phyloP scores from a whole-genome alignment of 2,113 vertebrate species.

The Macquaria australasica region DNA sequence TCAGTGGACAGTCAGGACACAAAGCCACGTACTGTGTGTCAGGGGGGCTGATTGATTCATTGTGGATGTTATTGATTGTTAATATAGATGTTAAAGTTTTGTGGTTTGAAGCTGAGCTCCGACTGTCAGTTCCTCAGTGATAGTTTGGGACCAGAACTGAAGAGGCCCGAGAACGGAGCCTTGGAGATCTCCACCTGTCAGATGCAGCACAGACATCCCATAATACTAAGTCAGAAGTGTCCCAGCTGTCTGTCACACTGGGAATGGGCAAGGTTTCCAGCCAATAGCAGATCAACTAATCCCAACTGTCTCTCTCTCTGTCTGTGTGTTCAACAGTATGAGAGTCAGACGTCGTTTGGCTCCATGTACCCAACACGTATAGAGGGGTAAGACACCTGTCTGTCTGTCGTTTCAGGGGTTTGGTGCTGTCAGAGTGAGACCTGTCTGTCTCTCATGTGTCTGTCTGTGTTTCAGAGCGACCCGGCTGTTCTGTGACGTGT shows the following conservation, averaged over 20 bases:
- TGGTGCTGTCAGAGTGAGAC: constrained; percentile 82
- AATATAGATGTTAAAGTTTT: no score
- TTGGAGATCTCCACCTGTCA: not conserved
- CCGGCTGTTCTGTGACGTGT: constrained; percentile 90
- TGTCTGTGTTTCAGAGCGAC: constrained; percentile 80
- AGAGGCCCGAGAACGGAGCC: not conserved
- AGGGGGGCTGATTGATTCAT: no score
- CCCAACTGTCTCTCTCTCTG: not conserved
- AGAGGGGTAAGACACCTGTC: constrained; percentile 88
- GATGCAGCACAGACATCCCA: constrained; percentile 1
- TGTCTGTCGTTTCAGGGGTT: constrained; percentile 65
- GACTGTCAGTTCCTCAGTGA: no score
- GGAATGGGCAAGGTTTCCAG: no score
- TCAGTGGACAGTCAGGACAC: constrained; percentile 48
- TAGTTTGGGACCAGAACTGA: not conserved
- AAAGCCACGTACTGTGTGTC: no score
- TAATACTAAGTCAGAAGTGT: not conserved
- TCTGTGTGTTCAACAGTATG: constrained; percentile 85
- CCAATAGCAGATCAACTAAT: not conserved
- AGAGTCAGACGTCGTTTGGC: constrained; percentile 94
- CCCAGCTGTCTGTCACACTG: no score
- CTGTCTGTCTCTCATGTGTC: not conserved
- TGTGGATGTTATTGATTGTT: no score
- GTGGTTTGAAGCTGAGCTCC: no score
- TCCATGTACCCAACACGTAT: constrained; percentile 95